phyloP scores from a whole-genome alignment of 92 coral and sea anemone species.

The Porites divaricata region DNA sequence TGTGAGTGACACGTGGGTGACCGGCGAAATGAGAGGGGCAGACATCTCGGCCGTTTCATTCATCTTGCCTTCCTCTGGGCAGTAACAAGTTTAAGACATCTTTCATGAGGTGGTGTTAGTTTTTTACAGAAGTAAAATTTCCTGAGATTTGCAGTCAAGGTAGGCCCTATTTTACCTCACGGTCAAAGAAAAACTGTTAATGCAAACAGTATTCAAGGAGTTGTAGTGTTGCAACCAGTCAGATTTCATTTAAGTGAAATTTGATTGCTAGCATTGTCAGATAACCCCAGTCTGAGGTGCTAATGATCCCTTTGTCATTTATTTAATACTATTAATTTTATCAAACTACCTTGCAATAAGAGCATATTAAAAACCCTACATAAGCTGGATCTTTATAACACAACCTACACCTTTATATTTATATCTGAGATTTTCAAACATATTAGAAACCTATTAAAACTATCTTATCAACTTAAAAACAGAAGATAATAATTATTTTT shows the following conservation, averaged over 20 bases:
- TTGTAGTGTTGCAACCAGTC: not conserved
- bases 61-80: too few species aligned
- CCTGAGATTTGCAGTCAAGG: too few species aligned
- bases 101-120: too few species aligned
- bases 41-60: too few species aligned
- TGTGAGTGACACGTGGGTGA: too few species aligned
- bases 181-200: too few species aligned
- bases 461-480: slow-evolving; percentile 3
- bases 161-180: too few species aligned
- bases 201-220: not conserved
- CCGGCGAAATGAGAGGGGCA: too few species aligned
- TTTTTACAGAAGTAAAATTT: too few species aligned
- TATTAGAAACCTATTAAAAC: not conserved
- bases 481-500: slow-evolving; percentile 45
- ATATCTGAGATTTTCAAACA: not conserved
- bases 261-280: too few species aligned
- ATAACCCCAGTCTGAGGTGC: not conserved
- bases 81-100: too few species aligned
- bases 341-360: not conserved
- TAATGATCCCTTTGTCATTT: not conserved
- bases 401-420: not conserved
- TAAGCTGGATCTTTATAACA: not conserved
- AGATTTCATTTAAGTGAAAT: not conserved
- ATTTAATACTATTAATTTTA: not conserved
- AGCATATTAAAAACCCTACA: not conserved